These are phyloP conservation scores for Enteromius fasciolatus DNA, from an alignment of 2,797 vertebrate species.

Conservation along the genomic window DNA sequence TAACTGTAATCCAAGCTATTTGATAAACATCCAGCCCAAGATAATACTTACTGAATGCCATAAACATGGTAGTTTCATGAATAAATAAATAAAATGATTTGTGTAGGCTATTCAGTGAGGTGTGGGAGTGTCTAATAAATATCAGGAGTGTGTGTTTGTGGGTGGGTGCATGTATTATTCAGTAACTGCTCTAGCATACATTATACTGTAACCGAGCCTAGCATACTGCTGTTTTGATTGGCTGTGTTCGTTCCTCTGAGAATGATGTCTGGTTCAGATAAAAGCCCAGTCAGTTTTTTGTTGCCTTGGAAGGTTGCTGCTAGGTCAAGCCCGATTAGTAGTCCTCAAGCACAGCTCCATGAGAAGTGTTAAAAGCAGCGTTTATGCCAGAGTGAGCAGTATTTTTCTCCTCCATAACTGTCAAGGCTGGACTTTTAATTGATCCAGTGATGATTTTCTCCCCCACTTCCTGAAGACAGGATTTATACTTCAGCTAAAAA, in stretches of 20 bases:
- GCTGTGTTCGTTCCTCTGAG: slow-evolving; percentile 20
- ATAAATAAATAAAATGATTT: background rate
- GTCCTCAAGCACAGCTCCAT: slow-evolving; percentile 19
- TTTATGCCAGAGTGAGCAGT: slow-evolving; percentile 38
- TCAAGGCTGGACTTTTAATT: slow-evolving; percentile 60
- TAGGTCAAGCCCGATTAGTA: slow-evolving; percentile 44
- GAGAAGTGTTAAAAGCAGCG: slow-evolving; percentile 42
- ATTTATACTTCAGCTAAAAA: slow-evolving; percentile 15
- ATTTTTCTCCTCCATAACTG: slow-evolving; percentile 53
- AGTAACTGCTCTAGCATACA: background rate
- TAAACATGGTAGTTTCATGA: background rate
- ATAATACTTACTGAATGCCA: background rate
- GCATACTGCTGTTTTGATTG: slow-evolving; percentile 12
- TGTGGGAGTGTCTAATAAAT: slow-evolving; percentile 20
- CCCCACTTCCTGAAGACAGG: slow-evolving; percentile 3
- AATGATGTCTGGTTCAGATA: slow-evolving; percentile 39
- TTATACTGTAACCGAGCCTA: slow-evolving; percentile 18
- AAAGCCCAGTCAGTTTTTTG: slow-evolving; percentile 14
- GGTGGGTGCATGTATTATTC: slow-evolving; percentile 31
- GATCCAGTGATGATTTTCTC: slow-evolving; percentile 43
- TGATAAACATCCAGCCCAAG: background rate
- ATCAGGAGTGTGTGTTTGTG: background rate
- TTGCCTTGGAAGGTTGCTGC: slow-evolving; percentile 33
- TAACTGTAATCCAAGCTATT: background rate
- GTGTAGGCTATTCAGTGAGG: background rate